Conservation (phyloP, 2,113 vertebrate species). For the Calypte anna region DNA sequence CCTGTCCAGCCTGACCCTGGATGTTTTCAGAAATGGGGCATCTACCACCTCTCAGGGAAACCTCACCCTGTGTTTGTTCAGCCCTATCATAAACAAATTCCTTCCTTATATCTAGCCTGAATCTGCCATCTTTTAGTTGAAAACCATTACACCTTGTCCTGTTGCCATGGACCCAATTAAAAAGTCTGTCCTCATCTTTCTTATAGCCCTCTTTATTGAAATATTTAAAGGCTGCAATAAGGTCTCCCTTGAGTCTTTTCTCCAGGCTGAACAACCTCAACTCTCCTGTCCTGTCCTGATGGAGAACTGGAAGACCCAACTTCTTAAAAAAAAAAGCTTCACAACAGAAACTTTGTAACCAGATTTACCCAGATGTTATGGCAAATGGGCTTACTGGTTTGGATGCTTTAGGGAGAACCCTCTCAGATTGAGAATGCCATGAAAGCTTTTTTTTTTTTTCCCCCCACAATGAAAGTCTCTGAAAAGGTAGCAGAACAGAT, state of each 20-base stretch:
- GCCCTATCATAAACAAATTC: accelerated
- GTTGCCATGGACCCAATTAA: background rate
- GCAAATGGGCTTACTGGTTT: background rate
- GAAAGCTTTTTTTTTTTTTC: background rate
- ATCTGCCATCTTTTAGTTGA: background rate
- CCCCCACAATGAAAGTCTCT: background rate
- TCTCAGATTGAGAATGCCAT: background rate
- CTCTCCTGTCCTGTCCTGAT: background rate
- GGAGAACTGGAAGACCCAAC: background rate
- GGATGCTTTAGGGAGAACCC: background rate
- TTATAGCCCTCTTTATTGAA: too few species aligned
- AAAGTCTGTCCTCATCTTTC: background rate
- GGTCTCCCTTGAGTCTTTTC: background rate
- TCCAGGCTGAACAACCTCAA: background rate
- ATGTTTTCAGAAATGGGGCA: background rate
- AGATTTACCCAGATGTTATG: background rate
- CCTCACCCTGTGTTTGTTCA: background rate
- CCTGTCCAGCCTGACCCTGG: background rate
- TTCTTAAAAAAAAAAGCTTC: background rate
- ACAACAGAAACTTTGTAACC: background rate
- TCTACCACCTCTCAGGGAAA: background rate
- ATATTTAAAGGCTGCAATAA: accelerated
- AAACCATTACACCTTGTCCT: background rate
- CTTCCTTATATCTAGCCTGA: background rate
- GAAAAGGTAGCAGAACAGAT: background rate